Conservation (phyloP, 2,797 vertebrate genomes). For the Podargus strigoides region DNA sequence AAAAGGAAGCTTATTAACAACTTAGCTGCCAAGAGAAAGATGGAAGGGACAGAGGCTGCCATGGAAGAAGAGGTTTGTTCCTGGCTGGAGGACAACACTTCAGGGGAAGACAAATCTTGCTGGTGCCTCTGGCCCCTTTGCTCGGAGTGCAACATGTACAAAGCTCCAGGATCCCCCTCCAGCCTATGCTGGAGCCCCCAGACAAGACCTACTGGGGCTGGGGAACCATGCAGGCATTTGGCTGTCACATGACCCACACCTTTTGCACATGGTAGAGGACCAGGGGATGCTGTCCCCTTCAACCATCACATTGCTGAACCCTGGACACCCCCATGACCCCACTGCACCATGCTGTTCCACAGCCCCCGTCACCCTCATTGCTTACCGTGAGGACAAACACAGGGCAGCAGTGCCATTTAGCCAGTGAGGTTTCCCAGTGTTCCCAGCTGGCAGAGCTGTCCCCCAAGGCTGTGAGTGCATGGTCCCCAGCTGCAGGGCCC, state of each 20-base stretch:
- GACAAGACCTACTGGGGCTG: background rate
- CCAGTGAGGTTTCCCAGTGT: background rate
- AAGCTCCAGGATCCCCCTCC: background rate
- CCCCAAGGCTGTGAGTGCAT: accelerated
- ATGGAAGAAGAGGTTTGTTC: background rate
- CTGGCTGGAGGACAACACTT: background rate
- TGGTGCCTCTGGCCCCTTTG: background rate
- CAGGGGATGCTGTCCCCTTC: background rate
- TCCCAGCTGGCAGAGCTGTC: background rate
- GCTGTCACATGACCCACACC: accelerated
- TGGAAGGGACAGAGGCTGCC: constrained; percentile 3
- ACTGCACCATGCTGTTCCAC: accelerated
- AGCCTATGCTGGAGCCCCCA: background rate
- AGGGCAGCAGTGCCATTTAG: background rate
- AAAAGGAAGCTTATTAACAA: constrained; percentile 62
- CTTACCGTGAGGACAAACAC: accelerated
- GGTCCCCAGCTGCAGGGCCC: background rate
- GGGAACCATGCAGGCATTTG: background rate
- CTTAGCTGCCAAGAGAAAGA: constrained; percentile 46
- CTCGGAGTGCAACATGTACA: background rate
- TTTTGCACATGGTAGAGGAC: background rate
- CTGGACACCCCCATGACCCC: accelerated
- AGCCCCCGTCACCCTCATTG: background rate
- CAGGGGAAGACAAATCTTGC: background rate
- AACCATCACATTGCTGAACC: background rate